A percentile compares a stretch with the other conserved stretches of the same genome.
Conservation (phyloP, 2,888 invertebrate species). For the Amblyjoppa proteus region DNA sequence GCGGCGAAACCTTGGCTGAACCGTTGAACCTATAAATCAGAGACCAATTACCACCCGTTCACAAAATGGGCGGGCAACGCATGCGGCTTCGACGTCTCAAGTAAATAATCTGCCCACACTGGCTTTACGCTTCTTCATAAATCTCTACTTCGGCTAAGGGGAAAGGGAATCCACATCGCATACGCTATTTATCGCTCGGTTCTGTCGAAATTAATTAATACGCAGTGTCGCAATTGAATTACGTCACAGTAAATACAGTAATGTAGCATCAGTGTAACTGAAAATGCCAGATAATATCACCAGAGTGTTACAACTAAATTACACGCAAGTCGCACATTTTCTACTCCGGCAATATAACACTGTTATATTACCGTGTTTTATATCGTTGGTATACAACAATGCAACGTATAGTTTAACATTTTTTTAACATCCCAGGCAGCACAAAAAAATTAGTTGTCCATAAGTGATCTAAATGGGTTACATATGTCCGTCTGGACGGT, state of each 20-base stretch:
- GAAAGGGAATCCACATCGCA: background rate
- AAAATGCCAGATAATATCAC: too few relatives aligned
- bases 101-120: conserved; percentile 5
- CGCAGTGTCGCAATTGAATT: background rate
- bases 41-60: background rate
- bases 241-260: too few relatives aligned
- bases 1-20: background rate
- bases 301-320: too few relatives aligned
- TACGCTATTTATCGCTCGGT: background rate
- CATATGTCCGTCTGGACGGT: too few relatives aligned
- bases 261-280: background rate
- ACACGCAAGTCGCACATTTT: too few relatives aligned
- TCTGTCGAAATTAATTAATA: background rate
- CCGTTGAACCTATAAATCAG: conserved; percentile 16
- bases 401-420: too few relatives aligned
- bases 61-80: conserved; percentile 10
- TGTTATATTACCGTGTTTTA: too few relatives aligned
- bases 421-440: too few relatives aligned
- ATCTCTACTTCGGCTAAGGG: background rate
- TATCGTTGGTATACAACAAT: too few relatives aligned
- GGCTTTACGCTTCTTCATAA: conserved; percentile 9
- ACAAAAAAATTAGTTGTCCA: too few relatives aligned
- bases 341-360: too few relatives aligned
- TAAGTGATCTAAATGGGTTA: too few relatives aligned
- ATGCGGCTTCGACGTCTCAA: conserved; percentile 7